Base-by-base conservation (phyloP, 2,888 invertebrate genomes). In the Drosophila merina region DNA sequence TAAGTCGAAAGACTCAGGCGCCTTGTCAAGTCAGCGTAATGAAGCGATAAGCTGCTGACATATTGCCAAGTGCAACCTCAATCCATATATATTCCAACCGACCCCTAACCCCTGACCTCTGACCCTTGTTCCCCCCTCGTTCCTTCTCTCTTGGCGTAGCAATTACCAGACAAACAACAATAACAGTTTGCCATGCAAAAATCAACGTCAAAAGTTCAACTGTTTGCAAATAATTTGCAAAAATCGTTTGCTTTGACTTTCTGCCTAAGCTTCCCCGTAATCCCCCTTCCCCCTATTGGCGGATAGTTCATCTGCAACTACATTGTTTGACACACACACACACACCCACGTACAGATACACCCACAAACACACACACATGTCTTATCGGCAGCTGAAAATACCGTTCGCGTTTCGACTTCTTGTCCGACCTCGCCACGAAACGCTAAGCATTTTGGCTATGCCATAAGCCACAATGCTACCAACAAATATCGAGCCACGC, bases 201-300 rank as follows among this genome's bases (percentile, higher is more conserved):
- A 77, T 79, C 80, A 74, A 77, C 77, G 79, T 72, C 70, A 74
- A 72, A 64, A 77, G 77, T 79, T 77, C 77, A 77, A 77, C 77
- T 77, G 79, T 77, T 79, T 77, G 77, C 77, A 77, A 77, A 79
- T 79, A 77, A 77, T 77, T 77, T 77, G 79, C 77, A 77, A 77
- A 77, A 79, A 79, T 72, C 77, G 77, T 79, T 76, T 76, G 70
- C 76, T 76, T 76, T 57, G 57, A 50, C 57, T 72, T 55, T 72
- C 12, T 54, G 52, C 70, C 56, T 72, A 33, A 14, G 6, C 62
- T 14, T n/a, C 4, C n/a, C 1, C 10, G 12, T 1, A 7, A 3
- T 8, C 12, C 14, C 48, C 12, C 28, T 10, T 10, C 26, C 38
- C 45, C 9, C 38, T 5, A 26, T n/a, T 12, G 60, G 45, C 55